Evolutionary conservation across 2,113 vertebrate species (phyloP).

Genomic region (Orcinus orca): DNA sequence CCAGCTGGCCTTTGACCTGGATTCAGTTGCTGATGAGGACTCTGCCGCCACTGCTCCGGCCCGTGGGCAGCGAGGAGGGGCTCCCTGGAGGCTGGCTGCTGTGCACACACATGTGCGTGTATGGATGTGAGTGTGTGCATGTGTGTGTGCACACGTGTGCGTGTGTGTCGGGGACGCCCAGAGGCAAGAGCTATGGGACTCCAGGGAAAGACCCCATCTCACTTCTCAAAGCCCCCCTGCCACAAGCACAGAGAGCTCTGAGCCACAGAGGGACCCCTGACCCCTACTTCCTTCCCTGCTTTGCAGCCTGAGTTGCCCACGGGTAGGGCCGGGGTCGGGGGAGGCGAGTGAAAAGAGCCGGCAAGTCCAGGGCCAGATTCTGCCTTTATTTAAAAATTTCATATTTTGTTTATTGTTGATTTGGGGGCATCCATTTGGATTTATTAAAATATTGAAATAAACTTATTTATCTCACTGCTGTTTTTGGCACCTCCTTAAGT

Average conservation of each 20-base stretch:
- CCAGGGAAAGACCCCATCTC: neutral
- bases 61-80: neutral
- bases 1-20: neutral
- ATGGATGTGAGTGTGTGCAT: neutral
- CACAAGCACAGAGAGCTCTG: neutral
- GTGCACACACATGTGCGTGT: neutral
- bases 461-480: neutral
- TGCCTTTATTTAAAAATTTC: neutral
- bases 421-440: neutral
- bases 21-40: neutral
- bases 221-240: neutral
- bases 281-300: neutral
- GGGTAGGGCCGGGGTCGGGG: too few relatives aligned
- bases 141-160: neutral
- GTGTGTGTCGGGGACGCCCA: neutral
- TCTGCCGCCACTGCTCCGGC: neutral
- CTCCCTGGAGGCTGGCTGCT: neutral
- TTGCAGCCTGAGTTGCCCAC: neutral
- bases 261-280: neutral
- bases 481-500: too few relatives aligned
- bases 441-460: too few relatives aligned
- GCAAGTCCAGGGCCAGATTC: neutral
- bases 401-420: neutral
- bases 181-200: neutral
- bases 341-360: neutral